These are phyloP conservation scores for Myotis vivesi DNA, from an alignment of 2,797 vertebrate species.

Conservation along the genomic window DNA sequence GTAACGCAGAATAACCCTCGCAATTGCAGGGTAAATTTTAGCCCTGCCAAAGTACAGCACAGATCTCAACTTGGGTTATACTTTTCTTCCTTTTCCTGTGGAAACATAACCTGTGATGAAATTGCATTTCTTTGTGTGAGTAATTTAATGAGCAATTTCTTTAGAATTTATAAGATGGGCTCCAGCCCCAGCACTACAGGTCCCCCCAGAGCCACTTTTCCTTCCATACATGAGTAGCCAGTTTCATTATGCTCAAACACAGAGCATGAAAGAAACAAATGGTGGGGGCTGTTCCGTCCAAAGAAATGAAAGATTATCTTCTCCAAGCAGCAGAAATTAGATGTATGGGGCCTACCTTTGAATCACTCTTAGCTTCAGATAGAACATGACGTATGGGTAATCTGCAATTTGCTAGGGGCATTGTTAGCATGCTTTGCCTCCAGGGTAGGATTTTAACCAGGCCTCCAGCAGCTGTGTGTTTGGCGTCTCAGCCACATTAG, in stretches of 20 bases:
- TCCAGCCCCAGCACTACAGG: slow-evolving; percentile 45
- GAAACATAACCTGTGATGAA: slow-evolving; percentile 33
- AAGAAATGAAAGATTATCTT: slow-evolving; percentile 89
- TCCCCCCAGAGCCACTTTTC: slow-evolving; percentile 74
- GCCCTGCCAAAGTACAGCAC: neutral
- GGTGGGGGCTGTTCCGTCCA: slow-evolving; percentile 80
- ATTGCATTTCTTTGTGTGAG: slow-evolving; percentile 72
- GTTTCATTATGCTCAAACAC: slow-evolving; percentile 80
- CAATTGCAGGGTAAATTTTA: neutral
- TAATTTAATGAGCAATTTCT: slow-evolving; percentile 81
- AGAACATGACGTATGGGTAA: slow-evolving; percentile 81
- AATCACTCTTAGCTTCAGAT: slow-evolving; percentile 76
- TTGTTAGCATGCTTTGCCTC: slow-evolving; percentile 92
- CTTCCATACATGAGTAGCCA: slow-evolving; percentile 51
- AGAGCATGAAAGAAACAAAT: slow-evolving; percentile 80
- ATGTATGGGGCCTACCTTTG: slow-evolving; percentile 83
- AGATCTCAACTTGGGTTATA: neutral
- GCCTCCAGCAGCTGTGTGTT: slow-evolving; percentile 91
- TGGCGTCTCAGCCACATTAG: slow-evolving; percentile 76
- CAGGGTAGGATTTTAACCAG: slow-evolving; percentile 90
- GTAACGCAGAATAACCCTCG: neutral
- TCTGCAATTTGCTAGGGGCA: slow-evolving; percentile 94
- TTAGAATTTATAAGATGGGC: slow-evolving; percentile 73
- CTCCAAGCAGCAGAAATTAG: slow-evolving; percentile 87
- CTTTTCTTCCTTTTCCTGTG: neutral